These are phyloP conservation scores for Dasyornis broadbenti DNA, from an alignment of 2,113 vertebrate genomes.

Conservation along the genomic window DNA sequence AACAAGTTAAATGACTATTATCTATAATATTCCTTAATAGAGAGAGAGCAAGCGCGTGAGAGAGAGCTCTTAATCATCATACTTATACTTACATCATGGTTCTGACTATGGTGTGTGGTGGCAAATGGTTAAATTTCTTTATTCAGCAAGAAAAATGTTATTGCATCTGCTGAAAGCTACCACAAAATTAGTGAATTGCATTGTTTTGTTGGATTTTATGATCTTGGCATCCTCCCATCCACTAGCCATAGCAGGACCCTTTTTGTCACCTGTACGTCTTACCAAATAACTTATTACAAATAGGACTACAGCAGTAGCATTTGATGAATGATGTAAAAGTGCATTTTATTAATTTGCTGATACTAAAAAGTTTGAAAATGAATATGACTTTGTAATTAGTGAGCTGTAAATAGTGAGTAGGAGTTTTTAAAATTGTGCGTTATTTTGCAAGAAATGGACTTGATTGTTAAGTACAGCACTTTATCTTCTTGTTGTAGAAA, in stretches of 20 bases:
- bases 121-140: conserved; percentile 57
- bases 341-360: conserved; percentile 27
- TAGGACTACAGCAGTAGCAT: conserved; percentile 43
- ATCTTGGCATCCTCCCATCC: conserved; percentile 68
- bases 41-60: not conserved
- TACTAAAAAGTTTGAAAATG: conserved; percentile 20
- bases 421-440: conserved; percentile 28
- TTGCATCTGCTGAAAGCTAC: conserved; percentile 63
- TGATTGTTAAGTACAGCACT: conserved; percentile 51
- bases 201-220: conserved; percentile 62
- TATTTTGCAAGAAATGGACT: conserved; percentile 49
- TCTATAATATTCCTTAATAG: conserved; percentile 31
- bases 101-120: conserved; percentile 70
- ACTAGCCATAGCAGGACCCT: conserved; percentile 62
- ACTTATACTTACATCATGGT: conserved; percentile 51
- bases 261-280: conserved; percentile 66
- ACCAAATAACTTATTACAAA: conserved; percentile 23
- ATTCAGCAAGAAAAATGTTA: conserved; percentile 27
- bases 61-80: conserved; percentile 64
- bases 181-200: conserved; percentile 47
- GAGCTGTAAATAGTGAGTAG: conserved; percentile 50
- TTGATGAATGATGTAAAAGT: conserved; percentile 22
- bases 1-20: conserved; percentile 54
- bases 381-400: conserved; percentile 44
- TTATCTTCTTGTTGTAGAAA: conserved; percentile 64